A percentile compares a stretch with the other conserved stretches of the same genome.
phyloP scores from a whole-genome alignment of 1,140 invertebrate genomes.

The Drosophila kanapiae region DNA sequence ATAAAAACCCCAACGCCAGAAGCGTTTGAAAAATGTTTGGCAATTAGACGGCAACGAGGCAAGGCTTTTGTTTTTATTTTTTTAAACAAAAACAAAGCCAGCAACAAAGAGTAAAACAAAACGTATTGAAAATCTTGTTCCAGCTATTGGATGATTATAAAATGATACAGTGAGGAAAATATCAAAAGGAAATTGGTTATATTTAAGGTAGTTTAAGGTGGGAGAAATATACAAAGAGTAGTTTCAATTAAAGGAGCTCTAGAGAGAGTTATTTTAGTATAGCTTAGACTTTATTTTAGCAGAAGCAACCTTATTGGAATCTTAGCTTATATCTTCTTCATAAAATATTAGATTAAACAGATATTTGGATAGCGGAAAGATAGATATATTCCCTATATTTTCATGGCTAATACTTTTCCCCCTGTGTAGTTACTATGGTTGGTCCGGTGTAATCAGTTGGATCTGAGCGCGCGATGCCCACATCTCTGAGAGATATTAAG shows the following conservation, averaged over 20 bases:
- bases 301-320: neutral
- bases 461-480: conserved; percentile 69
- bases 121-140: conserved; percentile 32
- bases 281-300: too few relatives aligned
- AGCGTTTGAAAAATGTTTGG: conserved; percentile 76
- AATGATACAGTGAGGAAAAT: conserved; percentile 15
- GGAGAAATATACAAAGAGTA: too few relatives aligned
- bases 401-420: conserved; percentile 10
- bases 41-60: conserved; percentile 59
- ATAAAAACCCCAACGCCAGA: conserved; percentile 28
- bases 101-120: conserved; percentile 15
- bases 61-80: conserved; percentile 65
- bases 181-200: neutral
- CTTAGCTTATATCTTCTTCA: neutral
- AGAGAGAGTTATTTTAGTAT: too few relatives aligned
- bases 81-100: conserved; percentile 20
- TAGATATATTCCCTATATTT: neutral
- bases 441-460: conserved; percentile 70
- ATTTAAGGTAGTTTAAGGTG: too few relatives aligned
- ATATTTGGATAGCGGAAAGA: neutral
- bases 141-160: conserved; percentile 5
- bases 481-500: conserved; percentile 77
- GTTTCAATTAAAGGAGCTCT: too few relatives aligned
- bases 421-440: conserved; percentile 24
- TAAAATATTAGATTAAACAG: neutral